A percentile compares a stretch with the other conserved stretches of the same genome.
Evolutionary conservation across 2,797 vertebrate genomes (phyloP).

Genomic region (Galagoides demidoff): DNA sequence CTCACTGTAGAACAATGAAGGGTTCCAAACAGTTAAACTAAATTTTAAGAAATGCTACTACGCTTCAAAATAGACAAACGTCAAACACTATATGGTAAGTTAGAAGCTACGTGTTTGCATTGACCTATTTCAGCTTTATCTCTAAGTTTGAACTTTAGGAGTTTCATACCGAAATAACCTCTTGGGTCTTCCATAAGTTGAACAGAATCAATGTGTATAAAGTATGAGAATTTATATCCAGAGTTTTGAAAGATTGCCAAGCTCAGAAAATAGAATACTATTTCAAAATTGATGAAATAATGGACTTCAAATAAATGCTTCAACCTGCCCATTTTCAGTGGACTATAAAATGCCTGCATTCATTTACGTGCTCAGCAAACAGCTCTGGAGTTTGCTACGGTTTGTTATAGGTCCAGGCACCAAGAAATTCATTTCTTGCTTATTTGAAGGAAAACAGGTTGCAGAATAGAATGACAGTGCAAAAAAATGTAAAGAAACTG

Average conservation of each 20-base stretch:
- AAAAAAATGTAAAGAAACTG: constrained; percentile 57
- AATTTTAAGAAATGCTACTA: neutral
- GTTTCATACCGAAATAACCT: constrained; percentile 14
- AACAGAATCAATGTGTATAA: constrained; percentile 5
- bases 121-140: constrained; percentile 51
- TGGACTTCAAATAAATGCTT: neutral
- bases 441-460: constrained; percentile 22
- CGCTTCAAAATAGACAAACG: neutral
- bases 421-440: constrained; percentile 58
- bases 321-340: constrained; percentile 19
- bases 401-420: neutral
- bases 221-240: constrained; percentile 19
- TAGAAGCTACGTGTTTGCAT: neutral
- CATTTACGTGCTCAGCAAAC: constrained; percentile 46
- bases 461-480: constrained; percentile 74
- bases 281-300: constrained; percentile 38
- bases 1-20: neutral
- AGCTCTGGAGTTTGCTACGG: neutral
- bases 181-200: constrained; percentile 23
- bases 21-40: neutral
- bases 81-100: neutral
- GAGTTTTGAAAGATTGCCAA: neutral
- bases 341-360: constrained; percentile 6
- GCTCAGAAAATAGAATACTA: constrained; percentile 48
- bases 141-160: constrained; percentile 25